Conservation (phyloP, 2,888 invertebrate species). For the Dascillus cervinus region DNA sequence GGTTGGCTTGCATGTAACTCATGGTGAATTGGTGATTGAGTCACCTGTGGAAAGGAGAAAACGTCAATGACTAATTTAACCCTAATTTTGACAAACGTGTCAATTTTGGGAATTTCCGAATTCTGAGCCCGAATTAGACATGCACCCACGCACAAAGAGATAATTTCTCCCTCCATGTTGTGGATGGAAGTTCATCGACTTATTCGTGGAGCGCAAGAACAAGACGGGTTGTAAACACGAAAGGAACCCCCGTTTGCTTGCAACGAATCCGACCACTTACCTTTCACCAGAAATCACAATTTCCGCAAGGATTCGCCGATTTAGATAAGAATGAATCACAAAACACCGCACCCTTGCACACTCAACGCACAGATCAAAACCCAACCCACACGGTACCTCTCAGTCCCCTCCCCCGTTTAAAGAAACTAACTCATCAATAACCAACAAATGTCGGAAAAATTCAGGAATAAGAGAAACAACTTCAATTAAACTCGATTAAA, state of each 20-base stretch:
- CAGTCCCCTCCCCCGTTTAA: no score
- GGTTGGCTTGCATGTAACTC: slow-evolving; percentile 79
- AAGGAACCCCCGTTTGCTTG: slow-evolving; percentile 2
- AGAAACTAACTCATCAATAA: no score
- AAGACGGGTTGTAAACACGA: no score
- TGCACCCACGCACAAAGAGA: slow-evolving; percentile 34
- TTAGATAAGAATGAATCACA: slow-evolving; percentile 20
- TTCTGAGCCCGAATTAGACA: not conserved
- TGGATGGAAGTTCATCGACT: slow-evolving; percentile 32
- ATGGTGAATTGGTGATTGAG: slow-evolving; percentile 58
- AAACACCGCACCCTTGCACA: slow-evolving; percentile 31
- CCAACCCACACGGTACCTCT: slow-evolving; percentile 8
- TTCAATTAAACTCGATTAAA: no score
- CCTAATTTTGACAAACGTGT: no score
- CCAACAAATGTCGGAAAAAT: no score
- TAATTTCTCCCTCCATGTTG: slow-evolving; percentile 35
- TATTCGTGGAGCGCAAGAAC: slow-evolving; percentile 3
- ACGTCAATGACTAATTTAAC: no score
- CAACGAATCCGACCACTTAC: slow-evolving; percentile 19
- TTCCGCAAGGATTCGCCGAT: slow-evolving; percentile 15
- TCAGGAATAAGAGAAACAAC: no score
- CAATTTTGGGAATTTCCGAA: not conserved
- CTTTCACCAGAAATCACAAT: slow-evolving; percentile 30
- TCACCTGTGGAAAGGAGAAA: slow-evolving; percentile 34
- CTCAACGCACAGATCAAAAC: slow-evolving; percentile 9